phyloP scores from a whole-genome alignment of 2,888 invertebrate genomes.

The Apodemia duryi region DNA sequence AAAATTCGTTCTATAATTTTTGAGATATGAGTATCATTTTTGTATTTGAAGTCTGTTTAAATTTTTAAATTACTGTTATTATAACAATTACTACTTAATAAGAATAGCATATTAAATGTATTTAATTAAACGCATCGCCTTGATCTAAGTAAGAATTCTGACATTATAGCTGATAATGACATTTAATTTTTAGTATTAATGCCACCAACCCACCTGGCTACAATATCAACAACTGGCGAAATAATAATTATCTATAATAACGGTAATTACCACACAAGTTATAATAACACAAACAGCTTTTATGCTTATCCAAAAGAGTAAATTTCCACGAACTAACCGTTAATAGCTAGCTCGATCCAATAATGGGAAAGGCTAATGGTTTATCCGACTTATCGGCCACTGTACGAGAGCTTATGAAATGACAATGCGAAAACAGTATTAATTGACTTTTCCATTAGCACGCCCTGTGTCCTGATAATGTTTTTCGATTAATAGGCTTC shows the following conservation, averaged over 20 bases:
- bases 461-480: constrained; percentile 16
- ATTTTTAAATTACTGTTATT: too few relatives aligned
- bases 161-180: neutral
- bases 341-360: constrained; percentile 10
- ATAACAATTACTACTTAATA: too few relatives aligned
- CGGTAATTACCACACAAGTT: constrained; percentile 26
- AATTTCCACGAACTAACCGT: neutral
- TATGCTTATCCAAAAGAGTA: neutral
- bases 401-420: constrained; percentile 16
- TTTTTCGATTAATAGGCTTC: constrained; percentile 22
- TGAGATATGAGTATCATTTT: too few relatives aligned
- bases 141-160: too few relatives aligned
- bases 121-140: too few relatives aligned
- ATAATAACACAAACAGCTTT: constrained; percentile 25
- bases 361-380: constrained; percentile 20
- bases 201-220: neutral
- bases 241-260: constrained; percentile 18
- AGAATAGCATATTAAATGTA: too few relatives aligned
- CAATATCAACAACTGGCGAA: neutral
- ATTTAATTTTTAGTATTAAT: neutral
- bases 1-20: too few relatives aligned
- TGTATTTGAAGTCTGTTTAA: too few relatives aligned
- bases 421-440: constrained; percentile 17
- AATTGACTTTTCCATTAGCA: constrained; percentile 17
- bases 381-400: constrained; percentile 10